Conservation (phyloP, 2,797 vertebrate species). For the Bradypodion pumilum region DNA sequence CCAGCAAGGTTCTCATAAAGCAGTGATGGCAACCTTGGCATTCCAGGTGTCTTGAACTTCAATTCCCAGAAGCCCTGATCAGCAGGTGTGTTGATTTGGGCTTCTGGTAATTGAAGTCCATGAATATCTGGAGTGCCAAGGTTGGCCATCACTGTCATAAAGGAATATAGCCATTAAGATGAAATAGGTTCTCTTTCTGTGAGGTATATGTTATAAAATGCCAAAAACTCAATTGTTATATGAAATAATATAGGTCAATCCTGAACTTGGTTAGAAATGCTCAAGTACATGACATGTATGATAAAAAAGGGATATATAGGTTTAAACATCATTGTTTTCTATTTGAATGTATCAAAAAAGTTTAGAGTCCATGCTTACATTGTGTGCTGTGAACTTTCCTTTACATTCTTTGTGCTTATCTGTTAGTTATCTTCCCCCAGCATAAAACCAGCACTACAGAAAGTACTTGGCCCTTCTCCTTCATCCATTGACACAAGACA, state of each 20-base stretch:
- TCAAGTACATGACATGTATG: background rate
- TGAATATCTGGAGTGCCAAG: too few species aligned
- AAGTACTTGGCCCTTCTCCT: slow-evolving; percentile 29
- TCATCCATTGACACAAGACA: slow-evolving; percentile 36
- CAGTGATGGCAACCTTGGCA: too few species aligned
- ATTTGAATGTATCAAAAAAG: background rate
- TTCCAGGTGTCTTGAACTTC: too few species aligned
- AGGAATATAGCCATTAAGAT: too few species aligned
- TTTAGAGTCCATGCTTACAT: background rate
- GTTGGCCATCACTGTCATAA: too few species aligned
- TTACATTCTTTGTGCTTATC: slow-evolving; percentile 5
- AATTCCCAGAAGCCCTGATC: too few species aligned
- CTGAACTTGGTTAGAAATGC: background rate
- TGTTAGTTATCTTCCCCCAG: slow-evolving; percentile 31
- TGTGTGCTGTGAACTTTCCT: background rate
- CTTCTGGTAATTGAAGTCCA: too few species aligned
- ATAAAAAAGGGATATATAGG: background rate
- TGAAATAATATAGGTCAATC: background rate
- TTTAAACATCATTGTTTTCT: background rate
- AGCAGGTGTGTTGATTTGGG: too few species aligned
- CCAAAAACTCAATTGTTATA: background rate
- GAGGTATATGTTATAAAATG: background rate
- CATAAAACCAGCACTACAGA: slow-evolving; percentile 39
- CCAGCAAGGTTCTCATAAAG: too few species aligned
- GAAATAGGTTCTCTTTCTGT: too few species aligned